A percentile compares a stretch with the other conserved stretches of the same genome.
Conservation (phyloP, 2,797 vertebrate genomes). For the Xenentodon cancila region DNA sequence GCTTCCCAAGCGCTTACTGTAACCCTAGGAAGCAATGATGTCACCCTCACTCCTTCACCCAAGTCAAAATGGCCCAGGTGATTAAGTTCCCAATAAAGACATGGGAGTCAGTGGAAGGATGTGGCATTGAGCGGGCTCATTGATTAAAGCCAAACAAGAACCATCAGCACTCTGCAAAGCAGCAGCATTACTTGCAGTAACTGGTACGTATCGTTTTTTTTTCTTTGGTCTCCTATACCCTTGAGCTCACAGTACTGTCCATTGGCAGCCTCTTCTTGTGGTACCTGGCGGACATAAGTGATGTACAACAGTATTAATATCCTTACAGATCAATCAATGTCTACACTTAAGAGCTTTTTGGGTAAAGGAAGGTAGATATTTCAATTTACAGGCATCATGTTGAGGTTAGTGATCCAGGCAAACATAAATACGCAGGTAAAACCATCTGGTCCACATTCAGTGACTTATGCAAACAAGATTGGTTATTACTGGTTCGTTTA, state of each 20-base stretch:
- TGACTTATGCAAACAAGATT: no score
- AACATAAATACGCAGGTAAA: not conserved
- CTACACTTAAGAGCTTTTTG: not conserved
- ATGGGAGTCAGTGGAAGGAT: slow-evolving; percentile 69
- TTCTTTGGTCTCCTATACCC: slow-evolving; percentile 59
- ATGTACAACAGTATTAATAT: not conserved
- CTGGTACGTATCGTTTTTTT: slow-evolving; percentile 43
- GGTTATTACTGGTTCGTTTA: no score
- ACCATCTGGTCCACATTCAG: not conserved
- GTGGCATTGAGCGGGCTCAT: slow-evolving; percentile 71
- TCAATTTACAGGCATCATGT: not conserved
- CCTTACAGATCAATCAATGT: not conserved
- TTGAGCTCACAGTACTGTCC: slow-evolving; percentile 52
- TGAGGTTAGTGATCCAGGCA: not conserved
- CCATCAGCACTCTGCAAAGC: slow-evolving; percentile 37
- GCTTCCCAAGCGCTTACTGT: slow-evolving; percentile 75
- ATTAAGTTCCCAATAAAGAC: slow-evolving; percentile 76
- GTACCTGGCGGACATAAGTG: slow-evolving; percentile 34
- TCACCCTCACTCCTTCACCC: slow-evolving; percentile 67
- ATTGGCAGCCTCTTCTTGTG: slow-evolving; percentile 25
- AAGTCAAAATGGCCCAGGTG: slow-evolving; percentile 73
- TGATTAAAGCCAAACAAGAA: slow-evolving; percentile 76
- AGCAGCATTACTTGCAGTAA: slow-evolving; percentile 40
- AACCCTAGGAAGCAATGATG: slow-evolving; percentile 74
- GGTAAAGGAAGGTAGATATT: not conserved